Conservation (phyloP, 2,888 invertebrate genomes). For the Hanleya hanleyi region DNA sequence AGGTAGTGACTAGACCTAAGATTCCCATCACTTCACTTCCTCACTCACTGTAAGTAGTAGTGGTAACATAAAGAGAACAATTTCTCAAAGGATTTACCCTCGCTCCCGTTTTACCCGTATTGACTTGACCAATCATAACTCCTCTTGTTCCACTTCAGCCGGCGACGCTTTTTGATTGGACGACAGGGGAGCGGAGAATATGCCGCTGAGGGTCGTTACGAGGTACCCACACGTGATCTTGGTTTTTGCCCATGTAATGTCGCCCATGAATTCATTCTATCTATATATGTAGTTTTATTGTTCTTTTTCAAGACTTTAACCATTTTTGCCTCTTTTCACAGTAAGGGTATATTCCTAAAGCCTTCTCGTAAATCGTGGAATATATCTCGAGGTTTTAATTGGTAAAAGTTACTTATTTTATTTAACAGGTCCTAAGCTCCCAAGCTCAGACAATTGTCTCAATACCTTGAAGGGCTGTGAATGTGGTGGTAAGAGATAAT, state of each 20-base stretch:
- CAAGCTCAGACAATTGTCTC: slow-evolving; percentile 4
- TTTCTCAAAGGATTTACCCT: too few species aligned
- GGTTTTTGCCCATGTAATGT: not conserved
- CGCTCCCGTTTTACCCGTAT: too few species aligned
- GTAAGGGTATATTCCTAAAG: too few species aligned
- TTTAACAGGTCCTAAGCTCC: slow-evolving; percentile 8
- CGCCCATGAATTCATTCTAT: too few species aligned
- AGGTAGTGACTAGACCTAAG: not conserved
- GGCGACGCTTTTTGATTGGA: slow-evolving; percentile 2
- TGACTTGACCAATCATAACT: slow-evolving; percentile 3
- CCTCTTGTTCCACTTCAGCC: slow-evolving; percentile 10
- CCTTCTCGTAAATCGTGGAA: too few species aligned
- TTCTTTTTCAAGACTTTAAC: too few species aligned
- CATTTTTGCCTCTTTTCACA: too few species aligned
- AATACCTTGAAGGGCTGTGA: not conserved
- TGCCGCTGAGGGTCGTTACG: slow-evolving; percentile 2
- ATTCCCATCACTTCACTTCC: too few species aligned
- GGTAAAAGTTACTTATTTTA: not conserved
- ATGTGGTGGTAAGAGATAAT: slow-evolving; percentile 5
- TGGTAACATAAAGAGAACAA: not conserved
- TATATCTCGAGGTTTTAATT: not conserved
- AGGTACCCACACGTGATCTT: slow-evolving; percentile 10
- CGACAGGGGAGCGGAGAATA: slow-evolving; percentile 2
- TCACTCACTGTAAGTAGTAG: not conserved
- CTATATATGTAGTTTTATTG: too few species aligned